Evolutionary conservation across 2,797 vertebrate genomes (phyloP).

Genomic region (Malurus splendens): DNA sequence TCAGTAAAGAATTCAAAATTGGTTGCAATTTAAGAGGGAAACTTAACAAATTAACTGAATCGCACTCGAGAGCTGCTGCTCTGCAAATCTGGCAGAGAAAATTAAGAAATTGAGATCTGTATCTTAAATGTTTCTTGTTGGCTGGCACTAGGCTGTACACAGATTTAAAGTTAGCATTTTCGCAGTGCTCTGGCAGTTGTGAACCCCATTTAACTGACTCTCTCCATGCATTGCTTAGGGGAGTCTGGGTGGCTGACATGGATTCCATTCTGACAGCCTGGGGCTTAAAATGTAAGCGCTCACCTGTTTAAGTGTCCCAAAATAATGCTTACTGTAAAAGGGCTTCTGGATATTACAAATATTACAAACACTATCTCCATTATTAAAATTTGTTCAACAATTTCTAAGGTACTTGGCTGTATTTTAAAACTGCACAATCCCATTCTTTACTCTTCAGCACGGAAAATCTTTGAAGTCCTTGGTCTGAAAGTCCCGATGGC

Average conservation of each 20-base stretch:
- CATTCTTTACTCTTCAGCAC: not conserved
- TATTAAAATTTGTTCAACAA: not conserved
- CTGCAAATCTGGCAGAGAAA: not conserved
- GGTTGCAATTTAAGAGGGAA: not conserved
- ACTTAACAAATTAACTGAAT: not conserved
- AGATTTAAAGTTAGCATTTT: not conserved
- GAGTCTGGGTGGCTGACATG: conserved; percentile 51
- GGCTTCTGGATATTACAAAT: not conserved
- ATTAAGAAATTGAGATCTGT: not conserved
- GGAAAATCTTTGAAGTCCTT: not conserved
- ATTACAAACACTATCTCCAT: not conserved
- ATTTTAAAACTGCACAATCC: not conserved
- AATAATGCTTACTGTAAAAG: conserved; percentile 11
- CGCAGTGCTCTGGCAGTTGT: not conserved
- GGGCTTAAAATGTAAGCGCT: conserved; percentile 45
- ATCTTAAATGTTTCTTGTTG: not conserved
- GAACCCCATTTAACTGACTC: conserved; percentile 32
- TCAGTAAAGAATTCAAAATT: not conserved
- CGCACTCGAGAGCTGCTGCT: not conserved
- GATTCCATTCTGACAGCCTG: conserved; percentile 52
- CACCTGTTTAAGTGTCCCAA: conserved; percentile 42
- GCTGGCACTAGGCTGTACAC: not conserved
- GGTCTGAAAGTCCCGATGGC: not conserved
- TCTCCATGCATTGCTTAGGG: conserved; percentile 52
- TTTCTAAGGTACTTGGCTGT: not conserved